Conservation (phyloP, 2,888 invertebrate species). For the Agriopis leucophaearia region DNA sequence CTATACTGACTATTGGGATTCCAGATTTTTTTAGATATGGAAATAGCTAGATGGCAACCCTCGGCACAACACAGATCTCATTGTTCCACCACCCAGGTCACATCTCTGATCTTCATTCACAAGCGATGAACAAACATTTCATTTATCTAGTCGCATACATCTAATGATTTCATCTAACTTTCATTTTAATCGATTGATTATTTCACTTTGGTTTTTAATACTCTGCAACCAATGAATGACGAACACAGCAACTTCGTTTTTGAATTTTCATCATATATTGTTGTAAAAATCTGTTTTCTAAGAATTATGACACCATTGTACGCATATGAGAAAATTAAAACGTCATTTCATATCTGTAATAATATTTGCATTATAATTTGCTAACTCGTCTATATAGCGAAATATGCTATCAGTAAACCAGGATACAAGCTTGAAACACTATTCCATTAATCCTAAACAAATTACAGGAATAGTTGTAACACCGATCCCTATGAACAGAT, state of each 20-base stretch:
- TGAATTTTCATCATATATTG: background rate
- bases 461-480: slow-evolving; percentile 45
- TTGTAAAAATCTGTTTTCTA: too few relatives aligned
- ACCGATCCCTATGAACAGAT: slow-evolving; percentile 53
- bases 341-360: too few relatives aligned
- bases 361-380: too few relatives aligned
- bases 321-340: too few relatives aligned
- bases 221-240: slow-evolving; percentile 7
- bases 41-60: slow-evolving; percentile 18
- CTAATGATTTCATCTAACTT: slow-evolving; percentile 35
- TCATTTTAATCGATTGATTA: slow-evolving; percentile 34
- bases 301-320: too few relatives aligned
- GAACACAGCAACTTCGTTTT: background rate
- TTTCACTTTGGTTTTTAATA: slow-evolving; percentile 30
- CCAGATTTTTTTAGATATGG: background rate
- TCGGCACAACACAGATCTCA: slow-evolving; percentile 54
- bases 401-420: slow-evolving; percentile 7
- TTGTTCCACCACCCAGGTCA: slow-evolving; percentile 70
- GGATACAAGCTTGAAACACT: slow-evolving; percentile 45
- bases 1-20: too few relatives aligned
- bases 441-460: slow-evolving; percentile 53
- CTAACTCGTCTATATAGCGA: background rate
- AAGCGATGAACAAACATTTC: slow-evolving; percentile 34
- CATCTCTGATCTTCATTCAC: slow-evolving; percentile 37
- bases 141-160: slow-evolving; percentile 30